Conservation (phyloP, 2,113 vertebrate genomes). For the Phalacrocorax brasilianus region DNA sequence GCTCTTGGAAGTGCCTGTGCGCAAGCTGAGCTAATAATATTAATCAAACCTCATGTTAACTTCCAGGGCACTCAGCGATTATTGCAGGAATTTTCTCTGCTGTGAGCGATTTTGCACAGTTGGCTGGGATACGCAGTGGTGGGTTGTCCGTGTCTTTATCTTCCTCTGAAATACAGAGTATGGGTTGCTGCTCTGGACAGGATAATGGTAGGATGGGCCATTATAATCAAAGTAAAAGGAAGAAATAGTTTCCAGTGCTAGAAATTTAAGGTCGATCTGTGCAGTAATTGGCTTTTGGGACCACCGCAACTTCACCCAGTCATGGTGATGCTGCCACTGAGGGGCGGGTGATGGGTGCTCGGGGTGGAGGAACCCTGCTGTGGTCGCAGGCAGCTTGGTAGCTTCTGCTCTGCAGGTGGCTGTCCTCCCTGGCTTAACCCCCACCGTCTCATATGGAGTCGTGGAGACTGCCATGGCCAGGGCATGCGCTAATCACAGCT, state of each 20-base stretch:
- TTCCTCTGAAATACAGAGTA: background rate
- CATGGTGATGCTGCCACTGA: accelerated
- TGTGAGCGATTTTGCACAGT: background rate
- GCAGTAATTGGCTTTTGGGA: background rate
- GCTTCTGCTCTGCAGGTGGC: background rate
- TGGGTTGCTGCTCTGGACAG: background rate
- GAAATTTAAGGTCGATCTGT: accelerated
- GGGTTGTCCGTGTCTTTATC: background rate
- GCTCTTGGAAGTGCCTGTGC: background rate
- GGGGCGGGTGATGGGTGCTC: background rate
- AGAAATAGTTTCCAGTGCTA: background rate
- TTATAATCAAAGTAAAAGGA: background rate
- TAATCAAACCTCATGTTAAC: background rate
- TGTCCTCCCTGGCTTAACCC: background rate
- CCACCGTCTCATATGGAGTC: accelerated
- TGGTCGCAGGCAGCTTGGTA: background rate
- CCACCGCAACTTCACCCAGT: accelerated
- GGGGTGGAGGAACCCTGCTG: background rate
- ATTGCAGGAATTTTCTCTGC: background rate
- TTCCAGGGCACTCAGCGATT: background rate
- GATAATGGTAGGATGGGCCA: background rate
- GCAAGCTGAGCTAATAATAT: background rate
- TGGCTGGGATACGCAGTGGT: background rate
- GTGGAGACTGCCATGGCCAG: accelerated
- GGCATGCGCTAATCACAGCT: accelerated